A percentile compares a stretch with the other conserved stretches of the same genome.
Evolutionary conservation across 2,113 vertebrate species (phyloP).

Genomic region (Nestor notabilis): DNA sequence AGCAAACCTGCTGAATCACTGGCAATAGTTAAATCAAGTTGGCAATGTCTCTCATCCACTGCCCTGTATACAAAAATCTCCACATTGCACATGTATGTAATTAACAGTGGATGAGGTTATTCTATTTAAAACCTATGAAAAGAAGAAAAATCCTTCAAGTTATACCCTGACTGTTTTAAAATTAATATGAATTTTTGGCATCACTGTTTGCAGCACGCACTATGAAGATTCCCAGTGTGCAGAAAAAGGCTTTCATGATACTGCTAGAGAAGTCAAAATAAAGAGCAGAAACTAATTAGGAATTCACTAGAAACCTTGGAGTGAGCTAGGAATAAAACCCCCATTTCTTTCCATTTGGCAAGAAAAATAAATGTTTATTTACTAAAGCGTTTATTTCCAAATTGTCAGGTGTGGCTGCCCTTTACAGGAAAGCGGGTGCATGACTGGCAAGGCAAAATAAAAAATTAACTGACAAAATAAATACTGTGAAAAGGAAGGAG

Average conservation of each 20-base stretch:
- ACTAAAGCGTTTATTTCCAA: not conserved
- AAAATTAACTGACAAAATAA: constrained; percentile 29
- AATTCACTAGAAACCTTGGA: constrained; percentile 10
- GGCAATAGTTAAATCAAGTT: not conserved
- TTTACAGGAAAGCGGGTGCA: constrained; percentile 15
- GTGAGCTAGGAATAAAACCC: not conserved
- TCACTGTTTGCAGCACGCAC: not conserved
- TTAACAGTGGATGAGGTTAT: not conserved
- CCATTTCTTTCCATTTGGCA: not conserved
- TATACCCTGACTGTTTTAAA: not conserved
- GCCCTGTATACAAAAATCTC: not conserved
- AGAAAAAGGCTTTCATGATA: not conserved
- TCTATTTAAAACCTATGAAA: not conserved
- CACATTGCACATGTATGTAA: not conserved
- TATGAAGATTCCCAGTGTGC: not conserved
- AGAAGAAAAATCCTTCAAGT: not conserved
- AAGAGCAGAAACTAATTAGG: not conserved
- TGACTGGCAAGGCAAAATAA: constrained; percentile 9
- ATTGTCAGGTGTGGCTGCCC: constrained; percentile 35
- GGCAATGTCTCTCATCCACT: not conserved
- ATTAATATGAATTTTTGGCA: not conserved
- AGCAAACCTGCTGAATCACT: constrained; percentile 21
- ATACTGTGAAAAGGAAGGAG: constrained; percentile 27
- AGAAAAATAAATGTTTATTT: constrained; percentile 47
- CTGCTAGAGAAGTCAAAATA: not conserved